phyloP scores from a whole-genome alignment of 2,888 invertebrate genomes.

The Orgyia antiqua region DNA sequence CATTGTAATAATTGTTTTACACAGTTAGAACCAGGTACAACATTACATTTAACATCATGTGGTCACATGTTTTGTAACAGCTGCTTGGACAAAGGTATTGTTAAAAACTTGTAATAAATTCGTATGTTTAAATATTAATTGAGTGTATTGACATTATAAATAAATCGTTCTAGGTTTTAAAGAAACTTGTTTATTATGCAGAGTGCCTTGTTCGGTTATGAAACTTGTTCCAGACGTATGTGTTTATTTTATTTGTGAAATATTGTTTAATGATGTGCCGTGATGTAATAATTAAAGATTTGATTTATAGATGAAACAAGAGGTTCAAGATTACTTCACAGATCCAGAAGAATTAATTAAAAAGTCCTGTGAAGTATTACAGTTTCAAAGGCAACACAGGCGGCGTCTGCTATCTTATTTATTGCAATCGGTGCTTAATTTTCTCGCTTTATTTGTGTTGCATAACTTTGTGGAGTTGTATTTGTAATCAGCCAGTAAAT shows the following conservation, averaged over 20 bases:
- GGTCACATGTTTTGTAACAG: slow-evolving; percentile 75
- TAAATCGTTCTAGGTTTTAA: slow-evolving; percentile 43
- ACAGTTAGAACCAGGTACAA: slow-evolving; percentile 63
- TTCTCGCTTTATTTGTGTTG: slow-evolving; percentile 6
- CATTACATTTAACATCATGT: slow-evolving; percentile 70
- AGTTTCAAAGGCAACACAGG: slow-evolving; percentile 70
- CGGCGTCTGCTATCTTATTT: slow-evolving; percentile 65
- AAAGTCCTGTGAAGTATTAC: slow-evolving; percentile 65
- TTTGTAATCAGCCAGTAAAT: slow-evolving; percentile 3
- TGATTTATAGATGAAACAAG: slow-evolving; percentile 64
- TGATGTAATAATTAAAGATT: too few relatives aligned
- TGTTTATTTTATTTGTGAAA: slow-evolving; percentile 13
- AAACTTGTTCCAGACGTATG: slow-evolving; percentile 68
- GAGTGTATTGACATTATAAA: too few relatives aligned
- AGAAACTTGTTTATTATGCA: slow-evolving; percentile 66
- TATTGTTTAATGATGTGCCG: too few relatives aligned
- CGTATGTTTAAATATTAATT: too few relatives aligned
- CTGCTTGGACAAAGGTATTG: slow-evolving; percentile 63
- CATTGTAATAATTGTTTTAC: slow-evolving; percentile 72
- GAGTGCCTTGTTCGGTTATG: slow-evolving; percentile 63
- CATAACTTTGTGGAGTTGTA: slow-evolving; percentile 4
- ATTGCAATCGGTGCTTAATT: slow-evolving; percentile 60
- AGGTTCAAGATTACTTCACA: slow-evolving; percentile 72
- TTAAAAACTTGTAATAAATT: too few relatives aligned
- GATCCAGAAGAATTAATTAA: slow-evolving; percentile 71